Conservation (phyloP, 2,888 invertebrate species). For the Corbicula japonica region DNA sequence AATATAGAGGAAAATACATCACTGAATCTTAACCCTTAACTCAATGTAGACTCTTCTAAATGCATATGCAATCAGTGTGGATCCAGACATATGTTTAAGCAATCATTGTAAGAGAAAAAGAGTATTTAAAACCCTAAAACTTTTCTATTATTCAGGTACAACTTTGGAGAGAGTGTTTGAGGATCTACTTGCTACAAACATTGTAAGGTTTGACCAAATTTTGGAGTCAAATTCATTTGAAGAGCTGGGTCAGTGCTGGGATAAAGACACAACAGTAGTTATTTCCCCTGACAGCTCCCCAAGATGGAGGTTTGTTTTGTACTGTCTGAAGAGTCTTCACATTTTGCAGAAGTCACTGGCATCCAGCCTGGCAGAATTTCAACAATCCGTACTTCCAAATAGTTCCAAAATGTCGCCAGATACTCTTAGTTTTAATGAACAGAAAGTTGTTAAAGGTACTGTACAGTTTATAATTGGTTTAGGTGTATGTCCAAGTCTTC, state of each 20-base stretch:
- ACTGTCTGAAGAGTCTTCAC: conserved; percentile 67
- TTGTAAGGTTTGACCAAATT: too few species aligned
- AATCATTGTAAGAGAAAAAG: too few species aligned
- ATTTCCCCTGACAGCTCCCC: conserved; percentile 19
- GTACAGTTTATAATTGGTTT: conserved; percentile 90
- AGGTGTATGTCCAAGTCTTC: conserved; percentile 90
- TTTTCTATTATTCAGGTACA: too few species aligned
- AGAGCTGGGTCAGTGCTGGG: conserved; percentile 27
- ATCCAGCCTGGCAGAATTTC: conserved; percentile 44
- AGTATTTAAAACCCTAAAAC: too few species aligned
- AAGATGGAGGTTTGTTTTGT: conserved; percentile 68
- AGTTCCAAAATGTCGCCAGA: conserved; percentile 76
- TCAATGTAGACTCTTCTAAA: too few species aligned
- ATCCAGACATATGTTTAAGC: too few species aligned
- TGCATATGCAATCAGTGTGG: too few species aligned
- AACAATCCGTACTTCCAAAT: conserved; percentile 12
- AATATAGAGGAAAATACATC: too few species aligned
- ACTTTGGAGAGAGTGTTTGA: too few species aligned
- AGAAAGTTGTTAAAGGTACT: conserved; percentile 89
- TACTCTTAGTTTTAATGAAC: conserved; percentile 90
- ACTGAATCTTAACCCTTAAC: too few species aligned
- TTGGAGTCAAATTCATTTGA: too few species aligned
- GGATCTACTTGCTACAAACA: too few species aligned
- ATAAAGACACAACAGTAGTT: conserved; percentile 17
- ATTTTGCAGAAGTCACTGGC: conserved; percentile 60